Conservation (phyloP, 64 coral and sea anemone species). For the Stylophora pistillata region DNA sequence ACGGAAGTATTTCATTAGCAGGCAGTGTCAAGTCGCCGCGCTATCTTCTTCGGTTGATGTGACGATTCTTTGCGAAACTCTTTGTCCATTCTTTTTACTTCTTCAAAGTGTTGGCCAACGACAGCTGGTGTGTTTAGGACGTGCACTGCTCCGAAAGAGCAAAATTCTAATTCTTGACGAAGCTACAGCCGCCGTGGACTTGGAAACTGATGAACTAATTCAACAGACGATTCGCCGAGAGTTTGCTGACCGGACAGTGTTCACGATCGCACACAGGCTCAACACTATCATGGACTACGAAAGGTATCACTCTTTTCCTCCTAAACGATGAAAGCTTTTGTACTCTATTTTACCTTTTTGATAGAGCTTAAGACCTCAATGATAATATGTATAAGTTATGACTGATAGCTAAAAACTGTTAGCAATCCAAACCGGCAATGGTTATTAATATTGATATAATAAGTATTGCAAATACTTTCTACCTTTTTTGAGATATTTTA, state of each 20-base stretch:
- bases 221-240: slow-evolving; percentile 90
- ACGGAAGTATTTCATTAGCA: no score
- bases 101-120: slow-evolving; percentile 76
- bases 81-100: not conserved
- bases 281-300: slow-evolving; percentile 91
- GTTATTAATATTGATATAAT: no score
- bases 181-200: slow-evolving; percentile 88
- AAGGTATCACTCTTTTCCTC: slow-evolving; percentile 36
- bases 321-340: not conserved
- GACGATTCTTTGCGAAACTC: not conserved
- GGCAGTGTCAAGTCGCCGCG: no score
- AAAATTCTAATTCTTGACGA: slow-evolving; percentile 90
- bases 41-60: not conserved
- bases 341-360: not conserved
- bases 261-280: slow-evolving; percentile 87
- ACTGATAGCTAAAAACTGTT: no score
- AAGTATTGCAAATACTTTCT: no score
- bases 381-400: no score
- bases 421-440: no score
- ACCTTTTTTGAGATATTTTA: no score
- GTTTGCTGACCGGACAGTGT: slow-evolving; percentile 89
- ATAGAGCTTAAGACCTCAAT: not conserved
- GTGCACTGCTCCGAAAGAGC: slow-evolving; percentile 77
- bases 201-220: slow-evolving; percentile 95
- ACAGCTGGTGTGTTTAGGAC: slow-evolving; percentile 86